phyloP scores from a whole-genome alignment of 2,797 vertebrate species.

The Galaxias olidus region DNA sequence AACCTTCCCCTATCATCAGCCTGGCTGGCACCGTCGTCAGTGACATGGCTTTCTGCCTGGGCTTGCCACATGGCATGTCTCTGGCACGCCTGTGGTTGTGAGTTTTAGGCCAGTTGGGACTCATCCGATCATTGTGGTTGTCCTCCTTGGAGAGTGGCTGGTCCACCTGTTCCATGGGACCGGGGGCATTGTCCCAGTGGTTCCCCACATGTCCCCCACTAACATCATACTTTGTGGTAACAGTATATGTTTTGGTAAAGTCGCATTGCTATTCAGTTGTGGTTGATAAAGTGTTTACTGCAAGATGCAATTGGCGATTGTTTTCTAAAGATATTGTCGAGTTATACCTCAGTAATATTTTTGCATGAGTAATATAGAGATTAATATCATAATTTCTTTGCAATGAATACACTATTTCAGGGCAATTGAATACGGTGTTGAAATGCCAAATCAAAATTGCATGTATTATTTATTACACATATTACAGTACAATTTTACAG shows the following conservation, averaged over 20 bases:
- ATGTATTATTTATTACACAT: too few species aligned
- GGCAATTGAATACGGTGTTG: too few species aligned
- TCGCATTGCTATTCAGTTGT: not conserved
- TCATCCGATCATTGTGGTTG: slow-evolving; percentile 64
- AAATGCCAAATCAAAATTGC: too few species aligned
- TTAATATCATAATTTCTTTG: too few species aligned
- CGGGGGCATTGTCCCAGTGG: slow-evolving; percentile 53
- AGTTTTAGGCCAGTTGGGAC: slow-evolving; percentile 63
- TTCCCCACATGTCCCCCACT: slow-evolving; percentile 68
- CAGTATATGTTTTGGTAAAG: not conserved
- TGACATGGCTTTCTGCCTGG: slow-evolving; percentile 63
- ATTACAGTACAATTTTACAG: too few species aligned
- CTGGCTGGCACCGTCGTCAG: slow-evolving; percentile 65
- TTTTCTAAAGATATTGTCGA: not conserved
- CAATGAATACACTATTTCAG: too few species aligned
- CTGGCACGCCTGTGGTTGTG: slow-evolving; percentile 48
- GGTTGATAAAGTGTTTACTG: not conserved
- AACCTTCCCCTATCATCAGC: slow-evolving; percentile 26
- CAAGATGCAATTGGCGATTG: not conserved
- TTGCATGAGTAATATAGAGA: too few species aligned
- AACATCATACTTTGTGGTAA: not conserved
- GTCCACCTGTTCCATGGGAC: slow-evolving; percentile 72
- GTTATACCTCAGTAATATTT: too few species aligned
- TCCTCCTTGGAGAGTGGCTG: slow-evolving; percentile 60
- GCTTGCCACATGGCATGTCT: slow-evolving; percentile 48